These are phyloP conservation scores for Polymixis flavicincta DNA, from an alignment of 2,888 invertebrate genomes.

Conservation along the genomic window DNA sequence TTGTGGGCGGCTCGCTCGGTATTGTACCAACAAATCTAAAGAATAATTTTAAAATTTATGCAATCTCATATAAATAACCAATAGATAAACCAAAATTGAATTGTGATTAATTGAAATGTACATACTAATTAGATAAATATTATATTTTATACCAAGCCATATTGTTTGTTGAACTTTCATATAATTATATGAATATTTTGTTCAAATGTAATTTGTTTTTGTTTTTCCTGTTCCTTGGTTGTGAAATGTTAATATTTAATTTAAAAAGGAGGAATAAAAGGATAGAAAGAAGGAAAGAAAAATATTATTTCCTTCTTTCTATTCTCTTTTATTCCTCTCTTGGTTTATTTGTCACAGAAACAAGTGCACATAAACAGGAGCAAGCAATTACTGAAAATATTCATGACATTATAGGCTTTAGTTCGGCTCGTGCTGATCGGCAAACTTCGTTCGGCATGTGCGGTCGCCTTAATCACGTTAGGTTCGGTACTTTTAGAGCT, in stretches of 20 bases:
- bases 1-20: not conserved
- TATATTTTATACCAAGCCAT: not conserved
- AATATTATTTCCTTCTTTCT: not conserved
- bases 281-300: not conserved
- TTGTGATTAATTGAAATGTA: constrained; percentile 11
- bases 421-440: not conserved
- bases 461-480: not conserved
- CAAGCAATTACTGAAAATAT: not conserved
- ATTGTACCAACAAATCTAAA: not conserved
- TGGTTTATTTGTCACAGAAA: not conserved
- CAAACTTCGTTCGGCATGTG: not conserved
- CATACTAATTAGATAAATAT: not conserved
- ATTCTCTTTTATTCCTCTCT: no score
- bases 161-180: constrained; percentile 33
- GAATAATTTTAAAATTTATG: not conserved
- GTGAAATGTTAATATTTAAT: not conserved
- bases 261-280: not conserved
- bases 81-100: not conserved
- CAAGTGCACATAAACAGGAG: not conserved
- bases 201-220: not conserved
- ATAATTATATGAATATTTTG: constrained; percentile 15
- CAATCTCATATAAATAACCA: constrained; percentile 7
- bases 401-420: not conserved
- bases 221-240: not conserved
- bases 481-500: not conserved